Evolutionary conservation across 2,113 vertebrate genomes (phyloP).

Genomic region (Crocuta crocuta): DNA sequence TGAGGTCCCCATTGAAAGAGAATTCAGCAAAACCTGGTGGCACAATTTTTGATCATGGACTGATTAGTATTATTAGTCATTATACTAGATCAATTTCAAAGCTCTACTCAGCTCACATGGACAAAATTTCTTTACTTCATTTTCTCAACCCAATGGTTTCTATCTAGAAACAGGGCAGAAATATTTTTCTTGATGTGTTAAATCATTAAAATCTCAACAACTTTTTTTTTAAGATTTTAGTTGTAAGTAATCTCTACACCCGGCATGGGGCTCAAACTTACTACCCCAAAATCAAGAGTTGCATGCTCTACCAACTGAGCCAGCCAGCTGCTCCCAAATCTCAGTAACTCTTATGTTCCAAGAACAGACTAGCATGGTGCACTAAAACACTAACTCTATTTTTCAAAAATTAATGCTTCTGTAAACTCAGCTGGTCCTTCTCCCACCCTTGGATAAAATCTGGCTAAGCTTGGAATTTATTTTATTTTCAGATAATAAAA

Average conservation of each 20-base stretch:
- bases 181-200: background rate
- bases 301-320: background rate
- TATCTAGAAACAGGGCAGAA: background rate
- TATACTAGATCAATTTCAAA: background rate
- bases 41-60: background rate
- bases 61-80: background rate
- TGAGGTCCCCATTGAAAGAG: background rate
- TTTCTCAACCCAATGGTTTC: background rate
- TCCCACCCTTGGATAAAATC: background rate
- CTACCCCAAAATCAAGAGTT: background rate
- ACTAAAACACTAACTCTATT: background rate
- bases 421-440: background rate
- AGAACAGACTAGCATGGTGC: background rate
- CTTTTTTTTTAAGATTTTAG: background rate
- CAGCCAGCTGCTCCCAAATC: background rate
- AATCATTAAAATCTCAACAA: background rate
- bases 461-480: background rate
- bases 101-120: background rate
- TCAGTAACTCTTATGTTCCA: background rate
- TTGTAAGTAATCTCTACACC: background rate
- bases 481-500: conserved; percentile 4
- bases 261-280: background rate
- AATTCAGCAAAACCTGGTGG: background rate
- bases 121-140: background rate
- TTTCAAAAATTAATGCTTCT: conserved; percentile 12